A percentile compares a stretch with the other conserved stretches of the same genome.
phyloP scores from a whole-genome alignment of 2,888 invertebrate species.

The Lymantria monacha region DNA sequence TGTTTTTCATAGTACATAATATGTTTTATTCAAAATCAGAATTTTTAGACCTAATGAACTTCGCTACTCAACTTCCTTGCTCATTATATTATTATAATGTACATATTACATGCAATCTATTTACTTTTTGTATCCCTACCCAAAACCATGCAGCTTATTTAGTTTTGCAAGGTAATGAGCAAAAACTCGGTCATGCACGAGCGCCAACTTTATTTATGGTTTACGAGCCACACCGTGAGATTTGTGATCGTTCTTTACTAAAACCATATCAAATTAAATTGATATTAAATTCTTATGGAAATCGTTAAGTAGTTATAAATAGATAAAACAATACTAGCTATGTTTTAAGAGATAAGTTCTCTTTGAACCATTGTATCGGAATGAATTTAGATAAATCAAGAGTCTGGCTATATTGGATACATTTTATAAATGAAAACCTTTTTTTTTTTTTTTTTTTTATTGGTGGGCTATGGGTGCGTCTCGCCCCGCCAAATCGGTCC shows the following conservation, averaged over 20 bases:
- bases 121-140: conserved; percentile 42
- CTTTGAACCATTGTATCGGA: no score
- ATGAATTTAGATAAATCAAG: no score
- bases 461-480: no score
- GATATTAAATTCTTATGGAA: conserved; percentile 11
- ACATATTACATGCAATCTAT: conserved; percentile 44
- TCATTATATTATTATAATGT: conserved; percentile 45
- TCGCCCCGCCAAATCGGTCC: no score
- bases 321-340: no score
- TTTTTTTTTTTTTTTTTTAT: no score
- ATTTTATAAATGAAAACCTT: no score
- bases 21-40: conserved; percentile 23
- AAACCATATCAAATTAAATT: conserved; percentile 29
- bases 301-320: no score
- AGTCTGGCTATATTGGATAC: no score
- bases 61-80: conserved; percentile 37
- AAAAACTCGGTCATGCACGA: conserved; percentile 49
- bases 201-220: conserved; percentile 38
- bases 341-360: no score
- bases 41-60: conserved; percentile 37
- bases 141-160: conserved; percentile 35
- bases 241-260: conserved; percentile 28
- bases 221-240: conserved; percentile 31
- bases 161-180: conserved; percentile 47
- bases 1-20: no score